Percentiles rank a stretch among this genome's conserved stretches.
Conservation (phyloP, 2,113 vertebrate genomes). For the Leucopsar rothschildi region DNA sequence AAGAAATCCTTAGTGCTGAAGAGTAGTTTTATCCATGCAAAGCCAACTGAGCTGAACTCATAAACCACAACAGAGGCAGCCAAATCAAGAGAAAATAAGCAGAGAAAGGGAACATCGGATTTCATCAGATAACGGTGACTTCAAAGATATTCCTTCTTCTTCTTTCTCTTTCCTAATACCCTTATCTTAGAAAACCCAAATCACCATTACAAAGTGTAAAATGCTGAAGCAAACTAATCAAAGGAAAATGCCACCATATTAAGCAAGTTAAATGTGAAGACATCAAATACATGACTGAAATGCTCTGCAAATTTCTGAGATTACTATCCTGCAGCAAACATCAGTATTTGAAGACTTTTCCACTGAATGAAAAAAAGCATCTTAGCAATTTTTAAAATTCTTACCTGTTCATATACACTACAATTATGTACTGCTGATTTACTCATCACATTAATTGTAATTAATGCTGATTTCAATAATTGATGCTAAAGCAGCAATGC, state of each 20-base stretch:
- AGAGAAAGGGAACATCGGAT: background rate
- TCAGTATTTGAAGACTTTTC: background rate
- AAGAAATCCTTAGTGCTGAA: background rate
- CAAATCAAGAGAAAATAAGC: background rate
- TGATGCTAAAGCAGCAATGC: background rate
- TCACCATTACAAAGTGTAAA: background rate
- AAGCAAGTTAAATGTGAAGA: background rate
- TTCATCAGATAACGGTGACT: background rate
- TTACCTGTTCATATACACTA: background rate
- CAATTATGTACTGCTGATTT: background rate
- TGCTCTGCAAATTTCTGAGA: background rate
- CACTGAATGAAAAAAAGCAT: background rate
- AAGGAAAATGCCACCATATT: background rate
- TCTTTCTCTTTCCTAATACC: background rate
- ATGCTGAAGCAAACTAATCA: background rate
- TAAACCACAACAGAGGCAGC: background rate
- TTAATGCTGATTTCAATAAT: background rate
- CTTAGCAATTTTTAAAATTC: background rate
- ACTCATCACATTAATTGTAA: background rate
- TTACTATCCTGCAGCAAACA: background rate
- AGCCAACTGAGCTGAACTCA: background rate
- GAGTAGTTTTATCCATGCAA: background rate
- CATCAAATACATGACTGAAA: background rate
- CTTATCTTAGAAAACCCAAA: background rate
- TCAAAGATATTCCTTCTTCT: background rate